Evolutionary conservation across 2,888 invertebrate species (phyloP), one percentile per base, ranked within the genome.

Genomic region (Microplitis deprimator): DNA sequence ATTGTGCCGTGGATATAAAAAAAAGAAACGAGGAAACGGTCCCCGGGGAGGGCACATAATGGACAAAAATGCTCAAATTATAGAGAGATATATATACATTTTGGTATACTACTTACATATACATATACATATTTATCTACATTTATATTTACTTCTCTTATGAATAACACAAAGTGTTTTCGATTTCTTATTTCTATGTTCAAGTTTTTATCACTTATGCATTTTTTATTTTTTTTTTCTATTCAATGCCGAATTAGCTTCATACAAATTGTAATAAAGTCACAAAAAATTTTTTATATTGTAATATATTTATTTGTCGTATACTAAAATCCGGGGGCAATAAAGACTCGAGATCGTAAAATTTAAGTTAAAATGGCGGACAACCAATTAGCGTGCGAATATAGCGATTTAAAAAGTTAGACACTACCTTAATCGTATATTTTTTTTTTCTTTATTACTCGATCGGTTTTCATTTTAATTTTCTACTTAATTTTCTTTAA

Each of bases 41-140:
- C 75, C 78, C 79, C 71, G 68, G 77, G 74, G 75, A 67, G 73
- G 67, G 74, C 73, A 65, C 71, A 83, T 85, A 85, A 86, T 86
- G 82, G 83, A 76, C 78, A 82, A 84, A 86, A 87, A 86, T 86
- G 84, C 85, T 80, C 83, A 86, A 87, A 87, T 87, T 86, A 85
- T 86, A 83, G 83, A 86, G 78, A 81, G 80, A 81, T 78, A 79
- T 81, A 41, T 73, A 41, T 72, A 61, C 7, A 5, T 41, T 39
- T 60, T 67, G 41, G 61, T 59, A 68, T 70, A 20, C 29, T 65
- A 65, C 38, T 13, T 20, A 20, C 65, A 16, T 65, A 68, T 76
- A 50, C 59, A 59, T 20, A 69, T 40, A 6, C 59, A 62, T 62
- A 60, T n/a, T 16, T 29, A 39, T 62, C 40, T 20, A 60, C 38